These are phyloP conservation scores for Peromyscus eremicus DNA, from an alignment of 2,797 vertebrate genomes.

Conservation along the genomic window DNA sequence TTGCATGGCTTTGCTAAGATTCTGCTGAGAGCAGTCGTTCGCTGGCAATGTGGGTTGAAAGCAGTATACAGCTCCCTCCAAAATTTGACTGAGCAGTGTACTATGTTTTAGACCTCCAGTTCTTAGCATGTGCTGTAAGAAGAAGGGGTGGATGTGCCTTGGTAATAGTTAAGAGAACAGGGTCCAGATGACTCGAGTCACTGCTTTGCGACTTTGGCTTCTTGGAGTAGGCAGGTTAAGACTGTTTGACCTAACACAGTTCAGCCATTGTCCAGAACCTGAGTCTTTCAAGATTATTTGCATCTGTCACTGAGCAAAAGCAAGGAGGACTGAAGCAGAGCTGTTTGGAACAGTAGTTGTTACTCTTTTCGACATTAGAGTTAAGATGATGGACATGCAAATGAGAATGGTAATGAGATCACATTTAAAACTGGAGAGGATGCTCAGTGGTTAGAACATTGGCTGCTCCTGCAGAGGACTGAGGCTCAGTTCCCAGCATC, in stretches of 20 bases:
- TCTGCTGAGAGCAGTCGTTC: slow-evolving; percentile 25
- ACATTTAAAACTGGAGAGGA: background rate
- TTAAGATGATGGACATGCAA: background rate
- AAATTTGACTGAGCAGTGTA: background rate
- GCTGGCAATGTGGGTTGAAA: background rate
- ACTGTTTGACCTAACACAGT: background rate
- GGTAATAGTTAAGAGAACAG: background rate
- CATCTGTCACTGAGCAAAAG: background rate
- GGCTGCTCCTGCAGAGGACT: background rate
- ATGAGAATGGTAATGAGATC: background rate
- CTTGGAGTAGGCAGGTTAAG: background rate
- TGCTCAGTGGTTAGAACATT: background rate
- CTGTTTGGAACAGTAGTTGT: background rate
- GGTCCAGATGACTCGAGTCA: background rate
- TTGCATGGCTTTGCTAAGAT: slow-evolving; percentile 33
- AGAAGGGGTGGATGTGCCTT: background rate
- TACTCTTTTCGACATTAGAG: background rate
- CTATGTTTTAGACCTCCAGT: background rate
- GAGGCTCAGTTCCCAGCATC: background rate
- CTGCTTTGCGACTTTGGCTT: background rate
- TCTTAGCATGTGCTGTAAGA: background rate
- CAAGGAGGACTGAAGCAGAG: background rate
- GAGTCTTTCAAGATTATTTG: background rate
- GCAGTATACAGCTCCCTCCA: background rate
- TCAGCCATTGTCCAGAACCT: background rate